phyloP scores from a whole-genome alignment of 1,140 invertebrate species.

The Luehdorfia chinensis region DNA sequence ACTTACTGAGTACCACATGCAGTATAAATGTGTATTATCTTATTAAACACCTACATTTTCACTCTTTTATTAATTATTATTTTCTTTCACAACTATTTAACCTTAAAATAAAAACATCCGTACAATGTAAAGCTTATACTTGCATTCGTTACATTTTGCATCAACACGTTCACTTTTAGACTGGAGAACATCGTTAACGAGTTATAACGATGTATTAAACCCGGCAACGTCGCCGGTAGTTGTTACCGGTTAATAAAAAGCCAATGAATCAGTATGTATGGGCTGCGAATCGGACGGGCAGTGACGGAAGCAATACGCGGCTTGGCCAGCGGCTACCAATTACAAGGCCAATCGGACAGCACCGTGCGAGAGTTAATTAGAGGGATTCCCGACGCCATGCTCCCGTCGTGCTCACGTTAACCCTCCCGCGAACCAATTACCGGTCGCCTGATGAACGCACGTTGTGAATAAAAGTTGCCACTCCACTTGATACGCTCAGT shows the following conservation, averaged over 20 bases:
- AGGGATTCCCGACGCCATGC: conserved; percentile 45
- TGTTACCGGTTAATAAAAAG: conserved; percentile 12
- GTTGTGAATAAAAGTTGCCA: conserved; percentile 49
- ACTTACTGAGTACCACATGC: background rate
- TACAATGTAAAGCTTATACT: no score
- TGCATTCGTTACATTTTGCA: no score
- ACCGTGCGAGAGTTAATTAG: conserved; percentile 59
- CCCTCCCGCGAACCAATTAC: conserved; percentile 58
- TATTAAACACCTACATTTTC: no score
- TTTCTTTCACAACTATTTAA: no score
- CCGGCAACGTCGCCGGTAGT: background rate
- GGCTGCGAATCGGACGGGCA: background rate
- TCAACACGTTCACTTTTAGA: background rate
- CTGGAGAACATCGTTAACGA: conserved; percentile 3
- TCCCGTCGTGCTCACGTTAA: conserved; percentile 27
- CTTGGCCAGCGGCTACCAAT: conserved; percentile 28
- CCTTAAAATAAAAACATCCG: no score
- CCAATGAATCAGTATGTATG: conserved; percentile 1
- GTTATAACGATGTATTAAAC: conserved; percentile 4
- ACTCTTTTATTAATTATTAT: no score
- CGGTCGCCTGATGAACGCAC: conserved; percentile 53
- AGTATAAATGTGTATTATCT: no score
- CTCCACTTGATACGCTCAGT: conserved; percentile 48
- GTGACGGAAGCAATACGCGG: no score
- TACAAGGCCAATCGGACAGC: conserved; percentile 38